Evolutionary conservation across 2,797 vertebrate genomes (phyloP), one percentile per base, ranked within the genome.

Genomic region (Limosa lapponica): DNA sequence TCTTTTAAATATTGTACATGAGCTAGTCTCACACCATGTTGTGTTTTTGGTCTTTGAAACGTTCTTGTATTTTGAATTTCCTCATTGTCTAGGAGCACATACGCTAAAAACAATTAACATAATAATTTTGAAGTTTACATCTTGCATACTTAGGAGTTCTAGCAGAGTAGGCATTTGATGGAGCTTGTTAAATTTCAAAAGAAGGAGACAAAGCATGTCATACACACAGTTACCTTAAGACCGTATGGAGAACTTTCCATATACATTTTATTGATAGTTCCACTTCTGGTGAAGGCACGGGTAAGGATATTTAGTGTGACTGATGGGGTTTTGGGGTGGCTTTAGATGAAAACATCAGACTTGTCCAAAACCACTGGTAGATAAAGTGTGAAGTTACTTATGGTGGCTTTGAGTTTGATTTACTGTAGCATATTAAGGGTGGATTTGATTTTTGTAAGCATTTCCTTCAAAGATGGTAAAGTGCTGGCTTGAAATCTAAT

Each of bases 1-100:
- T 51, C 4, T 80, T 88, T 32, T 73, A 59, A 88, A 24, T 3
- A 1, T 32, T 30, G 8, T 10, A 6, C 0, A 0, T 46, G 1
- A 55, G 17, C 8, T 65, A 11, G 6, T 37, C 58, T 55, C 9
- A 12, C 12, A 20, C 16, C 6, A 11, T 8, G 15, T 52, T 3
- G 0, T 20, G 8, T 30, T 82, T 91, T 65, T 89, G 8, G 13
- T 59, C 12, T 86, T 34, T n/a, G 19, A 88, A 39, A 16, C 19
- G 22, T 11, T 64, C 2, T 4, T 22, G 4, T 54, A 17, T 27
- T 78, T 77, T n/a, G 6, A 81, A 67, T 92, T 84, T 75, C 16
- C 8, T 37, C 13, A 16, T 67, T 37, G 27, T 16, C 5, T 65
- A 27, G 55, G 25, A 52, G 19, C 28, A 16, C 46, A 48, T 24